Base-by-base conservation (phyloP, 2,113 vertebrate species). In the Varanus komodoensis region DNA sequence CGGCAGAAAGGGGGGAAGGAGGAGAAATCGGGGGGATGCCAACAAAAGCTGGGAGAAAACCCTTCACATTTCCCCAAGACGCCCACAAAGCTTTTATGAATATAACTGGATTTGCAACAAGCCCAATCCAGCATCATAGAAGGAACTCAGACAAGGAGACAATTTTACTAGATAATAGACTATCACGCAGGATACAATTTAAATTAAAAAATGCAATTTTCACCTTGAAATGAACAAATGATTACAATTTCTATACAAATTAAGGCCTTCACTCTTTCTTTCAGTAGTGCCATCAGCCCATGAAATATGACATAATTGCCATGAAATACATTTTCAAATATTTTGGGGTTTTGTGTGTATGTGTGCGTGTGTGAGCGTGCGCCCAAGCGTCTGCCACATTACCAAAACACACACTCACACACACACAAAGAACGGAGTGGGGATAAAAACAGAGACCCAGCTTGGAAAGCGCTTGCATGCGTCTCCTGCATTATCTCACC, bases 201-300 rank as follows among this genome's bases (percentile, higher is more conserved):
- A 99, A 99, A 99, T 99, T 99, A 99, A 99, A 99, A 99, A 99
- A 99, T 99, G 99, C 99, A 99, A 99, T 99, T 99, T 99, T 99
- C 98, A 99, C 99, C 99, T 99, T 99, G 99, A 99, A 99, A 99
- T 99, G 99, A 99, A 99, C 99, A 99, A 99, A 99, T 99, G 99
- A 99, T 99, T 99, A 99, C 99, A 99, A 99, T 99, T 99, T 99
- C 99, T 99, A 99, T 99, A 99, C 99, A 99, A 99, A 99, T 99
- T 99, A 99, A 99, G 99, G 99, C 98, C 98, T 99, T 99, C 98
- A 99, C 99, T 98, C 98, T 98, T 98, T 94, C 98, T 98, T 99
- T 99, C 98, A 99, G 98, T 98, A 98, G 98, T 98, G 98, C 96
- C 98, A 98, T 97, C 98, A 97, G 98, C 97, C 98, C 99, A 99